Evolutionary conservation across 2,113 vertebrate species (phyloP), one percentile per base, ranked within the genome.

Genomic region (Butastur rufipennis): DNA sequence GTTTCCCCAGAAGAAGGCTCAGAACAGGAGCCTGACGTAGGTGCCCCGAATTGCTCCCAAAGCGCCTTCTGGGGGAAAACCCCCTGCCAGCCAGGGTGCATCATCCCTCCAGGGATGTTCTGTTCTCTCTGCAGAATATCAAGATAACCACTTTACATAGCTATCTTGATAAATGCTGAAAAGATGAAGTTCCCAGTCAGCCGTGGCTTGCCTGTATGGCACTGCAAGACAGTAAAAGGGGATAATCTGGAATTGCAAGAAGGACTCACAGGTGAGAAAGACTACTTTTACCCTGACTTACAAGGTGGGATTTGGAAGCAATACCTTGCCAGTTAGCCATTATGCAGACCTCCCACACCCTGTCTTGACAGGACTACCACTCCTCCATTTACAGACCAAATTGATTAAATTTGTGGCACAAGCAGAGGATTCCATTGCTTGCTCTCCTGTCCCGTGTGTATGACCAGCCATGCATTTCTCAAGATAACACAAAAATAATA

Each of bases 61-160:
- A 81, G 15, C 1, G 1, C 25, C 62, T 11, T 13, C 47, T 27
- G 36, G 23, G 27, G 50, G 34, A 75, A 71, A 13, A 1, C 5
- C 2, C 29, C 10, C 32, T 45, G 26, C 10, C 62, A 73, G 56
- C 34, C 53, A 56, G 48, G 14, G 15, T 43, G 6, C 36, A 32
- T 43, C 45, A 10, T 32, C 45, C 34, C 34, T 77, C 16, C 8
- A 0, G 21, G 21, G 25, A 26, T 1, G 0, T 52, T 83, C 38
- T 61, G 16, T 21, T 82, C 36, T 42, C 48, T 34, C 72, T 62
- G n/a, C 18, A 77, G n/a, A 8, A 0, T 10, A 47, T 36, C 42
- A 29, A 42, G 53, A 48, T 8, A 61, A 27, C 27, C n/a, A 26
- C 36, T 53, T 78, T 15, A 45, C 32, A 16, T 16, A 4, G 23